phyloP scores from a whole-genome alignment of 1,140 invertebrate species.

The Parapsyche elsis region DNA sequence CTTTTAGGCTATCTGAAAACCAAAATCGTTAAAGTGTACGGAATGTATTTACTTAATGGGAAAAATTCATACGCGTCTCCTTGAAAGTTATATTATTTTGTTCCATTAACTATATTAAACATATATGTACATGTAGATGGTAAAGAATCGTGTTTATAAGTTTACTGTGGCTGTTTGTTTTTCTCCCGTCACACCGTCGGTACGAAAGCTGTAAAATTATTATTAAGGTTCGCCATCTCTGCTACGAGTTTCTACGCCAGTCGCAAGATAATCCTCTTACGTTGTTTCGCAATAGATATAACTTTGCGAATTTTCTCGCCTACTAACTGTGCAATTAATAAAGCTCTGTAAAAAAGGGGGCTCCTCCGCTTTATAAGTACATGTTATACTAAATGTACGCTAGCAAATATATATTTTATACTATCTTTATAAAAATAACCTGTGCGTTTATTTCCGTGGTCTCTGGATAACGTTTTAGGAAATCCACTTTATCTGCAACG shows the following conservation, averaged over 20 bases:
- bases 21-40: no score
- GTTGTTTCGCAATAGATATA: constrained; percentile 39
- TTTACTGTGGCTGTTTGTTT: no score
- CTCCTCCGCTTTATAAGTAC: neutral
- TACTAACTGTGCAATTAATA: constrained; percentile 41
- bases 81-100: no score
- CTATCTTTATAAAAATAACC: neutral
- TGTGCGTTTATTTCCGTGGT: neutral
- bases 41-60: no score
- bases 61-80: no score
- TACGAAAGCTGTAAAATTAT: constrained; percentile 20
- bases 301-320: constrained; percentile 43
- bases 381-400: neutral
- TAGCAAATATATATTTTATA: neutral
- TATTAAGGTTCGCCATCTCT: constrained; percentile 9
- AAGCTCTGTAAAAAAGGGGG: constrained; percentile 19
- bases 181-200: neutral
- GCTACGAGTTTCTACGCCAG: neutral
- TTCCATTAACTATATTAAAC: no score
- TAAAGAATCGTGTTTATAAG: no score
- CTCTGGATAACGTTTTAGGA: constrained; percentile 32
- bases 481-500: constrained; percentile 46
- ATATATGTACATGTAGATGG: neutral
- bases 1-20: no score
- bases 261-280: constrained; percentile 41